Percentiles rank a stretch among this genome's conserved stretches.
These are phyloP conservation scores for Melolontha melolontha DNA, from an alignment of 2,888 invertebrate species.

Conservation along the genomic window DNA sequence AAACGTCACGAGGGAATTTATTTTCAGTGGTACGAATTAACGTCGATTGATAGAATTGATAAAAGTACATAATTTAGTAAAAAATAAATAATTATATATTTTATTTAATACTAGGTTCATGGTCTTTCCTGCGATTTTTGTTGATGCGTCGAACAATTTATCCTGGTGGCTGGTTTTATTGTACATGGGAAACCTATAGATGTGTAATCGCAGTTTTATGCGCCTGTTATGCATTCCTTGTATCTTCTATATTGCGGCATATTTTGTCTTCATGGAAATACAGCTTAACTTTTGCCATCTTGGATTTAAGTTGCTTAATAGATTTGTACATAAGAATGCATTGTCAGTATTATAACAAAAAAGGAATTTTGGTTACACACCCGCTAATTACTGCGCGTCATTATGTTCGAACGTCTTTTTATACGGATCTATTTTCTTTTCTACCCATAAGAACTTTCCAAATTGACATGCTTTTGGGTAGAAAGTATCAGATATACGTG, in stretches of 20 bases:
- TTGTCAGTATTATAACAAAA: slow-evolving; percentile 51
- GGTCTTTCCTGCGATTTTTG: slow-evolving; percentile 43
- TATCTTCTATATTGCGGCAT: slow-evolving; percentile 12
- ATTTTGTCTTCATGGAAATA: not conserved
- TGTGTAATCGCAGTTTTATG: slow-evolving; percentile 11
- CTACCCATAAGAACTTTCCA: slow-evolving; percentile 29
- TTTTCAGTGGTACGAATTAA: no score
- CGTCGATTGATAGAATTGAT: no score
- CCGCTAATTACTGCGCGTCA: slow-evolving; percentile 49
- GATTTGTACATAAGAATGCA: slow-evolving; percentile 50
- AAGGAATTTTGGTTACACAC: slow-evolving; percentile 51
- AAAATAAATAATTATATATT: not conserved
- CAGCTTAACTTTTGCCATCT: not conserved
- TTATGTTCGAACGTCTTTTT: slow-evolving; percentile 49
- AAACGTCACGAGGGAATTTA: no score
- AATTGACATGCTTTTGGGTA: slow-evolving; percentile 33
- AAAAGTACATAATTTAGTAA: no score
- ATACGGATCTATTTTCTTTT: slow-evolving; percentile 28
- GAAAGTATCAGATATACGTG: slow-evolving; percentile 11
- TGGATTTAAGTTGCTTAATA: slow-evolving; percentile 21
- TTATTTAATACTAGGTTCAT: slow-evolving; percentile 18
- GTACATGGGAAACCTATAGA: slow-evolving; percentile 45
- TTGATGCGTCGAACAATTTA: slow-evolving; percentile 43
- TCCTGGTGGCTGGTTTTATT: slow-evolving; percentile 41
- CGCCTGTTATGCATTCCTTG: not conserved